Base-by-base conservation (phyloP, 2,888 invertebrate genomes). In the Tachina fera region DNA sequence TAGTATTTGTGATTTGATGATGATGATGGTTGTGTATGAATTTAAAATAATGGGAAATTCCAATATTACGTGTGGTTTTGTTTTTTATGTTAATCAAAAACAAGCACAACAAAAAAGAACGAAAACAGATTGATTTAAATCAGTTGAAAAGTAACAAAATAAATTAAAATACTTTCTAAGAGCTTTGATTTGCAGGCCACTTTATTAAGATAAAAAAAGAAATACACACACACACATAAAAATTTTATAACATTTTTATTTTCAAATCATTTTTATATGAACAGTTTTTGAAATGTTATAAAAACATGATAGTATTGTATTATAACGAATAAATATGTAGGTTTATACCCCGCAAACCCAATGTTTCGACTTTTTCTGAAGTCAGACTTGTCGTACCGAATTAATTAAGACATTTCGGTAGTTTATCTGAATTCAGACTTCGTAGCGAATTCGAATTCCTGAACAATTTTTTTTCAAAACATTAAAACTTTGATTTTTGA, bases 31-130 rank as follows among this genome's bases (percentile, higher is more conserved):
- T 84, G 70, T 43, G 3, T 63, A 77, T 86, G 82, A 83, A 86
- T 79, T 86, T 82, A 19, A 82, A 83, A 72, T 76, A 79, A 60
- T 86, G 79, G 82, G 86, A 86, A 86, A 83, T 83, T 86, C 86
- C 86, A 83, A 82, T 78, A 82, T 75, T 79, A 86, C 82, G 82
- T 86, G 83, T 79, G 75, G 65, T 70, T 70, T 78, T 58, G 31
- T 22, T 16, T 53, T 77, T 61, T 86, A 86, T 79, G 71, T 65
- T 76, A 79, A 86, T 61, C n/a, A n/a, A n/a, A 67, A 31, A 14
- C 45, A 45, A 43, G 11, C 53, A 10, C 14, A 14, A 63, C 22
- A 65, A 71, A 19, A 77, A 41, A 53, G 47, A 45, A 31, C 31
- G 6, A 31, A 31, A 31, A 43, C 70, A 13, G 19, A 78, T 74